Base-by-base conservation (phyloP, 2,888 invertebrate species). In the Hyalella azteca region DNA sequence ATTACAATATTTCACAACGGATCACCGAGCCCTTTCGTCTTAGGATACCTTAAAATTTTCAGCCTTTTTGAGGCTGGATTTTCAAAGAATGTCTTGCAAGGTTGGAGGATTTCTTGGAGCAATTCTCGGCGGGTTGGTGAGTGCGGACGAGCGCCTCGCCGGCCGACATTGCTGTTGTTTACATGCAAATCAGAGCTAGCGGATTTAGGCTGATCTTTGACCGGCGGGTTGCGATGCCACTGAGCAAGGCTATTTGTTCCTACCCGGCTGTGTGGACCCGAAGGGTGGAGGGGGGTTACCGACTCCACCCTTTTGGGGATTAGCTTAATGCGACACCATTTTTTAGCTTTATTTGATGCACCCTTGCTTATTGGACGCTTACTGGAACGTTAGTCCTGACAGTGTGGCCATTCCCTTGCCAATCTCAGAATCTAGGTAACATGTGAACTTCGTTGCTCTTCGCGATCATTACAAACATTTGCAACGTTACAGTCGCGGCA, bases 241-340 rank as follows among this genome's bases (percentile, higher is more conserved):
- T 36, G 66, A 54, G 66, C 66, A 66, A 66, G 66, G 32, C 66
- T 66, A 32, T 66, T 36, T 66, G 36, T 36, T 66, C 66, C 32
- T 36, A 19, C 66, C 36, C 32, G 22, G 7, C 36, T 29, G 36
- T 15, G 22, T 13, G 54, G 54, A 15, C 36, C 36, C 19, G 66
- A 36, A 9, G 36, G 66, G 19, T 66, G 36, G 36, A 36, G 36
- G 19, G 11, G 66, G 66, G 36, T 29, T 45, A 45, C 45, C 66
- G 19, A n/a, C 66, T 66, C 66, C 36, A 66, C 66, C 66, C 39
- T 66, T 32, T 29, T 36, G 36, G 66, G 36, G 66, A 66, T 66
- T 66, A 66, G 66, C 66, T 32, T 66, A 66, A 66, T 66, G 66
- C 66, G 66, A 66, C 19, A 66, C 66, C 66, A 66, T 66, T 66